A percentile compares a stretch with the other conserved stretches of the same genome.
phyloP scores from a whole-genome alignment of 2,113 vertebrate species.

The Crocuta crocuta region DNA sequence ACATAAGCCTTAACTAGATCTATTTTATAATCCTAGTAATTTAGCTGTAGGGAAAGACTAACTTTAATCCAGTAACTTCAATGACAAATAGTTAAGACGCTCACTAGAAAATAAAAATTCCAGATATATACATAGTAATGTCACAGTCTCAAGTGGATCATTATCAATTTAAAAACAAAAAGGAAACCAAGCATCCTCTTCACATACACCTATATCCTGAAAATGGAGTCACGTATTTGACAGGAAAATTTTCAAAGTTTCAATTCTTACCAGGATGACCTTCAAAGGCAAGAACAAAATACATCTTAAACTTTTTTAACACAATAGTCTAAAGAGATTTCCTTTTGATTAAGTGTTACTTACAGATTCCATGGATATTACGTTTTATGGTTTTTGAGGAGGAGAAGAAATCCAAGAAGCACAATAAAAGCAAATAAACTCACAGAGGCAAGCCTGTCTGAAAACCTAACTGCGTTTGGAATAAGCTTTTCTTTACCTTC shows the following conservation, averaged over 20 bases:
- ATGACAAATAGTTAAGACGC: not conserved
- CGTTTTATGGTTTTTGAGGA: not conserved
- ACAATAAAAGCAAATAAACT: not conserved
- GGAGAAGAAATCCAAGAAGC: not conserved
- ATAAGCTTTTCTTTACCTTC: not conserved
- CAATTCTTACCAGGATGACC: not conserved
- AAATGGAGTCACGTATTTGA: not conserved
- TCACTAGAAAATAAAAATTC: constrained; percentile 22
- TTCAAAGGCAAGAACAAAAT: not conserved
- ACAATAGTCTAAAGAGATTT: not conserved
- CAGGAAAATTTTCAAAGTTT: not conserved
- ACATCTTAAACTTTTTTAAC: not conserved
- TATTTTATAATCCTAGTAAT: not conserved
- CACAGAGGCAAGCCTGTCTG: not conserved
- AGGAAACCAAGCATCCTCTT: not conserved
- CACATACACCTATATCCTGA: not conserved
- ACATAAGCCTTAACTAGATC: not conserved
- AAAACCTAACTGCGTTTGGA: not conserved
- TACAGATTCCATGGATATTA: not conserved
- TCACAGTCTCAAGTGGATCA: not conserved
- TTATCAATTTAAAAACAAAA: not conserved
- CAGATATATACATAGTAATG: not conserved
- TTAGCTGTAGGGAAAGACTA: not conserved
- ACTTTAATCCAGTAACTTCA: not conserved
- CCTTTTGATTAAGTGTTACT: not conserved